Conservation (phyloP, 2,888 invertebrate species). For the Apamea crenata region DNA sequence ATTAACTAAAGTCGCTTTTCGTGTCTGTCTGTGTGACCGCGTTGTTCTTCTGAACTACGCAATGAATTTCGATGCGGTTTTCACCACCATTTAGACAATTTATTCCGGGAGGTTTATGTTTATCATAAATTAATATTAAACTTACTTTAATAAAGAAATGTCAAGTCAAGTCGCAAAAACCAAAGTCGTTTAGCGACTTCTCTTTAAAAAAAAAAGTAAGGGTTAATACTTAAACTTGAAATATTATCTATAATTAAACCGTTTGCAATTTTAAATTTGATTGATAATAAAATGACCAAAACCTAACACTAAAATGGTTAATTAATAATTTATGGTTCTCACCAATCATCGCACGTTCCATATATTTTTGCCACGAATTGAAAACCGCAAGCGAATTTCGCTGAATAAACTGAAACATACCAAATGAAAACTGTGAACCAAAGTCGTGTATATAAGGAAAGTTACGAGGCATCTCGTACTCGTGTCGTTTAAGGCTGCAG, state of each 20-base stretch:
- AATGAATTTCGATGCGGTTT: background rate
- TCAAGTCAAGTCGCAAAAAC: background rate
- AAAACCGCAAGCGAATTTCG: constrained; percentile 21
- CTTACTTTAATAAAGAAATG: background rate
- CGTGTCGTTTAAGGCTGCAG: constrained; percentile 20
- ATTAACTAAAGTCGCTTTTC: too few species aligned
- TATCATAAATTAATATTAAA: background rate
- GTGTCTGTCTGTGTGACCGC: background rate
- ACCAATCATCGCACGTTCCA: constrained; percentile 10
- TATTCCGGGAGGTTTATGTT: too few species aligned
- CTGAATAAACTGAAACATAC: constrained; percentile 19
- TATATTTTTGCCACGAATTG: constrained; percentile 1
- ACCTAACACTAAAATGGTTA: background rate
- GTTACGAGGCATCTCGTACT: constrained; percentile 11
- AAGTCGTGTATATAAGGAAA: constrained; percentile 26
- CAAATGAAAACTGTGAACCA: constrained; percentile 11
- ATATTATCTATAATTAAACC: background rate
- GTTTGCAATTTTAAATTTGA: background rate
- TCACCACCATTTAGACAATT: background rate
- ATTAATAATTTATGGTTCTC: constrained; percentile 6
- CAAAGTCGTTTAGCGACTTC: background rate
- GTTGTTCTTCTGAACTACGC: background rate
- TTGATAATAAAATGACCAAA: background rate
- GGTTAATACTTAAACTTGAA: background rate
- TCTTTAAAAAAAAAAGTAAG: background rate